These are phyloP conservation scores for Rhynchophorus ferrugineus DNA, from an alignment of 1,140 invertebrate species.

Conservation along the genomic window DNA sequence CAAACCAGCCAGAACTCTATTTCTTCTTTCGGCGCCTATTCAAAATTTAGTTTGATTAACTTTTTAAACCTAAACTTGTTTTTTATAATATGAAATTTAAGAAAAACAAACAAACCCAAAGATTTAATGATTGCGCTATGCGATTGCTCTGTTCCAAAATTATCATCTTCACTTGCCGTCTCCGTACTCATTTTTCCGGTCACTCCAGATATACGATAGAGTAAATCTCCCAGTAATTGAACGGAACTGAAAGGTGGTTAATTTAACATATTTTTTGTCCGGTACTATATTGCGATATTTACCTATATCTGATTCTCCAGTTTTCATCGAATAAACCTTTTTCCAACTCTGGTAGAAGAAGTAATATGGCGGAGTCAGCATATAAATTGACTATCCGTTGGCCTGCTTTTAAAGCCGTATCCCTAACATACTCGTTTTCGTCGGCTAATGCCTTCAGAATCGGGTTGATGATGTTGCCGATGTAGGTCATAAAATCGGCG, in stretches of 20 bases:
- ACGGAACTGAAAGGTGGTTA: conserved; percentile 63
- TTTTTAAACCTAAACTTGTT: no score
- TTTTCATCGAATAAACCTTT: conserved; percentile 93
- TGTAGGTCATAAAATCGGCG: conserved; percentile 91
- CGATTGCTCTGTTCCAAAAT: conserved; percentile 96
- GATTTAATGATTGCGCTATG: conserved; percentile 84
- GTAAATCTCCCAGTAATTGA: conserved; percentile 89
- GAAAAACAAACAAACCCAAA: conserved; percentile 40
- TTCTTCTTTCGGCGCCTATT: conserved; percentile 74
- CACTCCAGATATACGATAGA: conserved; percentile 95
- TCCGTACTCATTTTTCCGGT: conserved; percentile 99
- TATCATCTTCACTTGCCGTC: conserved; percentile 96
- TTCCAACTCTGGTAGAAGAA: conserved; percentile 91
- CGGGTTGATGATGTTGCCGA: conserved; percentile 95
- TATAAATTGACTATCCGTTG: conserved; percentile 96
- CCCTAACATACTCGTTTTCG: conserved; percentile 97
- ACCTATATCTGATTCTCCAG: conserved; percentile 91
- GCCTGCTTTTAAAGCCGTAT: conserved; percentile 93
- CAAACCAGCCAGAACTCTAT: conserved; percentile 88
- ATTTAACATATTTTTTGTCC: background rate
- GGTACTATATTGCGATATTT: conserved; percentile 3
- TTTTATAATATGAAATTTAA: no score
- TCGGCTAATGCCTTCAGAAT: conserved; percentile 96
- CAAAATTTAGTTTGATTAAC: no score
- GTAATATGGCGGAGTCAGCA: conserved; percentile 89